These are phyloP conservation scores for Thereva nobilitata DNA, from an alignment of 2,888 invertebrate genomes.

Conservation along the genomic window DNA sequence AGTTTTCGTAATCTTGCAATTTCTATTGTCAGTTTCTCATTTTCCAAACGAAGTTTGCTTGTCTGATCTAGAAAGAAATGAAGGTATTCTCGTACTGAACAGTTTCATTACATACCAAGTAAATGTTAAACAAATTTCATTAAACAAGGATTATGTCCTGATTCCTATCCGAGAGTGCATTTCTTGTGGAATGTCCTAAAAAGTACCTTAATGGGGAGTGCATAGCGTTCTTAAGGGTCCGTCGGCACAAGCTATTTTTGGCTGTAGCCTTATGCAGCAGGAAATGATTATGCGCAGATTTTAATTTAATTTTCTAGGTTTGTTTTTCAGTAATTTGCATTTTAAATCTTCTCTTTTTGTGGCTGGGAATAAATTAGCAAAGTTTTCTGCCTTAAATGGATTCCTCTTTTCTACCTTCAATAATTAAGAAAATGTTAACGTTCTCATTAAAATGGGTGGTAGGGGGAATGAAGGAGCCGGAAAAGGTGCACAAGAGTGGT, in stretches of 20 bases:
- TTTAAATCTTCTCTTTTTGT: not conserved
- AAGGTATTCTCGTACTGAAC: too few species aligned
- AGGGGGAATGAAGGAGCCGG: too few species aligned
- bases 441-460: too few species aligned
- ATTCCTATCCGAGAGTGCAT: slow-evolving; percentile 14
- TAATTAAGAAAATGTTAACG: too few species aligned
- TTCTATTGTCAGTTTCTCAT: slow-evolving; percentile 69
- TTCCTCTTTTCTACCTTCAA: too few species aligned
- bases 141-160: slow-evolving; percentile 27
- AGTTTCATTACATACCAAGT: not conserved
- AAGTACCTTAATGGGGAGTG: not conserved
- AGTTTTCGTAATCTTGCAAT: slow-evolving; percentile 54
- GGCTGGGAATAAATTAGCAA: not conserved
- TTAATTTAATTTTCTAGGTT: slow-evolving; percentile 32
- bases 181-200: slow-evolving; percentile 8
- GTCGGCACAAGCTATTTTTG: not conserved
- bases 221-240: not conserved
- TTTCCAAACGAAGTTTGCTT: slow-evolving; percentile 64
- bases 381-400: too few species aligned
- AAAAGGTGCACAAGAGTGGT: too few species aligned
- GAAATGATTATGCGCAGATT: slow-evolving; percentile 27
- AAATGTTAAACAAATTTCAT: slow-evolving; percentile 20
- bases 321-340: slow-evolving; percentile 20
- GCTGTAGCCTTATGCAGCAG: not conserved
- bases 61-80: slow-evolving; percentile 47